Evolutionary conservation across 2,797 vertebrate genomes (phyloP), one percentile per base, ranked within the genome.

Genomic region (Oreochromis mossambicus): DNA sequence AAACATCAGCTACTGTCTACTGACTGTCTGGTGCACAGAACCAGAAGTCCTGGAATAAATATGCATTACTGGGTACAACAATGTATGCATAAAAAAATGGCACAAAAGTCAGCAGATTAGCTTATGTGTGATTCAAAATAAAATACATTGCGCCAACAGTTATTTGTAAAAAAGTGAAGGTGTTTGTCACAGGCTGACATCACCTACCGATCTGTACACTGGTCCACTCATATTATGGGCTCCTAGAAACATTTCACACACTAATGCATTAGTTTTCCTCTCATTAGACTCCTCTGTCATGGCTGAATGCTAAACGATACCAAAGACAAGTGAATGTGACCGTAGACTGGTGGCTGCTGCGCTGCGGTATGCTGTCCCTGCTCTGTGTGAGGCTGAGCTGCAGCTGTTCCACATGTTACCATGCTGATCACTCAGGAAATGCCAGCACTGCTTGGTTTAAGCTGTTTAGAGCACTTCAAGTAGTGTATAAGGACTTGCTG

Each of bases 341-440:
- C 52, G 77, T 21, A 4, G 51, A 76, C 32, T 38, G 9, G 56
- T 32, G 68, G 76, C 61, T 78, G 58, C 12, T 78, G 34, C 46
- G 48, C 48, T 17, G 43, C 24, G 26, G 81, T 87, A 56, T 70
- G 56, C 76, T 83, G 24, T 63, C 19, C 70, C 83, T 76, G n/a
- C 80, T 80, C 66, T 10, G 2, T 46, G 66, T 46, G 66, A 46
- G 66, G 66, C 66, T 17, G 41, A 11, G 66, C 66, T 80, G 84
- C 87, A 91, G 89, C 87, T 91, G 86, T 41, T 89, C 56, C n/a
- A 36, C 77, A 36, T 29, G 86, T 86, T 82, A n/a, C 73, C 4
- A 1, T 29, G 41, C 41, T 7, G 21, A 73, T 73, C 43, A 4
- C 66, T 19, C 43, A 73, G 66, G 9, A 7, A 73, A 54, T 54